Evolutionary conservation across 2,888 invertebrate genomes (phyloP), one percentile per base, ranked within the genome.

Genomic region (Rotaria macrura): DNA sequence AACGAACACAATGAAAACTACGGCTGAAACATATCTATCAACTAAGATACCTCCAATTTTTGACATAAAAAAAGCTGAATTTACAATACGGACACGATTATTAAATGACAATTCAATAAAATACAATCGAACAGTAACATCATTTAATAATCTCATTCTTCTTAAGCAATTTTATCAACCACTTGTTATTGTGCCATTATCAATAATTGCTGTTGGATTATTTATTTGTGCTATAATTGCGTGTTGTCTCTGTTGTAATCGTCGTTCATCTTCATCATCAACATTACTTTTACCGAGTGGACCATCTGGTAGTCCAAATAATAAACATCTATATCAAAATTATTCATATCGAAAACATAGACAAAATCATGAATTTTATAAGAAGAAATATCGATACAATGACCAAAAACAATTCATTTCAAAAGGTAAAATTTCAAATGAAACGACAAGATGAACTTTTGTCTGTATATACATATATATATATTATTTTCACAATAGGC

Each of bases 261-360:
- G 79, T 25, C 79, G 79, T 79, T 43, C 79, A 79, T 43, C 79
- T 14, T 79, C 79, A 43, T 79, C 79, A 25, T 79, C 79, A 43
- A 79, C 79, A 43, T 79, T 79, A n/a, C 43, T 79, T 14, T 79
- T 79, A 79, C 43, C 79, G 25, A 79, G 38, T 79, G 79, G 43
- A 5, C 38, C 25, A n/a, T n/a, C 40, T 6, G 38, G 23, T 43
- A 43, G 79, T 79, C 79, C 79, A 25, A 65, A 34, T 29, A 40
- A 40, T 43, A 79, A 79, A 43, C 79, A 43, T 43, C 6, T 79
- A 4, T 79, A 79, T 79, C 79, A 79, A 43, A 40, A 43, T 43
- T 79, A 79, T 43, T 43, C 40, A n/a, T 43, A 43, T 79, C 43
- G n/a, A 4, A 79, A 43, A 43, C 43, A 79, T 12, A 14, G 29